Percentiles rank a stretch among this genome's conserved stretches.
These are phyloP conservation scores for Drosophila koepferae DNA, from an alignment of 2,888 invertebrate species.

Conservation along the genomic window DNA sequence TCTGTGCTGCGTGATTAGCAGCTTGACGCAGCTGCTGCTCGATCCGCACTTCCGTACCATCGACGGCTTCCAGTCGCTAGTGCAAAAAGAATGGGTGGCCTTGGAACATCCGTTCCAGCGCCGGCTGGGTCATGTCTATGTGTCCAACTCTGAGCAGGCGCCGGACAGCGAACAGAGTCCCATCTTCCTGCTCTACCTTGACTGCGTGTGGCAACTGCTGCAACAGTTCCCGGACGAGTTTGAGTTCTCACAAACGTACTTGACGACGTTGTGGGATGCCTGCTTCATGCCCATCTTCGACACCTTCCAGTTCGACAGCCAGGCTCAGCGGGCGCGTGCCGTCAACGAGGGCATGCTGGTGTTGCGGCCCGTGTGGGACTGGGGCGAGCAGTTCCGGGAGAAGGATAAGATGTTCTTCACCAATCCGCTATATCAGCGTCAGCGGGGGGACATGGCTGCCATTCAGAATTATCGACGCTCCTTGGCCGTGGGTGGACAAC, in stretches of 20 bases:
- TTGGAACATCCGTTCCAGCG: slow-evolving; percentile 94
- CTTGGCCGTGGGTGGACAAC: slow-evolving; percentile 64
- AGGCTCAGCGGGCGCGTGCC: slow-evolving; percentile 90
- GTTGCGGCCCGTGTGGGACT: slow-evolving; percentile 94
- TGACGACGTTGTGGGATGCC: slow-evolving; percentile 96
- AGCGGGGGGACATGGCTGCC: slow-evolving; percentile 60
- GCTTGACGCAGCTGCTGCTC: slow-evolving; percentile 93
- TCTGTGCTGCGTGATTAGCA: slow-evolving; percentile 93
- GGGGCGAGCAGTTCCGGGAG: slow-evolving; percentile 94
- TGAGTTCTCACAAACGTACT: slow-evolving; percentile 96
- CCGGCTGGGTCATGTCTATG: slow-evolving; percentile 88
- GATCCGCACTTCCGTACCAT: slow-evolving; percentile 94
- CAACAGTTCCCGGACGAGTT: slow-evolving; percentile 95
- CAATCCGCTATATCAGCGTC: slow-evolving; percentile 91
- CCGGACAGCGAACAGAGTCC: slow-evolving; percentile 89
- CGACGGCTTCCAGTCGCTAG: slow-evolving; percentile 94
- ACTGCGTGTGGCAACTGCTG: slow-evolving; percentile 96
- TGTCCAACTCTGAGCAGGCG: slow-evolving; percentile 31
- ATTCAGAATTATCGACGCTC: slow-evolving; percentile 81
- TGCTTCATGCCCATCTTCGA: slow-evolving; percentile 95
- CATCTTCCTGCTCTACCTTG: slow-evolving; percentile 95
- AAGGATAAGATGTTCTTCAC: slow-evolving; percentile 93
- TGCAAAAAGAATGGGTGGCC: slow-evolving; percentile 98
- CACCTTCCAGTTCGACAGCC: slow-evolving; percentile 96
- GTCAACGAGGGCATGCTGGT: slow-evolving; percentile 86